Conservation (phyloP, 1,140 invertebrate genomes). For the Drosophila navojoa region DNA sequence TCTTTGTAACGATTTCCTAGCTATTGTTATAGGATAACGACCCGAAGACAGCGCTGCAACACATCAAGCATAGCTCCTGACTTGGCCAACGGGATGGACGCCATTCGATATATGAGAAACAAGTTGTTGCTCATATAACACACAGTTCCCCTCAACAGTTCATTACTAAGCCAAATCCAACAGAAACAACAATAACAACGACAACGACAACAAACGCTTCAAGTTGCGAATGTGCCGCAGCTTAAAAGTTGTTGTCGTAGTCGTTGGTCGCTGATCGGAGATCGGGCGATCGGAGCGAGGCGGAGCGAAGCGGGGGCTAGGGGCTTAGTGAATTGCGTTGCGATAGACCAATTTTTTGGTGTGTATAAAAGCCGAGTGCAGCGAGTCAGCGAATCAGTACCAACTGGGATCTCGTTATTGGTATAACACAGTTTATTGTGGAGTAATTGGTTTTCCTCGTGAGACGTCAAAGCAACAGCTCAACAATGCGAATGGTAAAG, state of each 20-base stretch:
- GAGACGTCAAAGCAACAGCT: slow-evolving; percentile 80
- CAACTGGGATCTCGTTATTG: slow-evolving; percentile 83
- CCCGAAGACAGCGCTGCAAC: slow-evolving; percentile 63
- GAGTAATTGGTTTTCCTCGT: slow-evolving; percentile 77
- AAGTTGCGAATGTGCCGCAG: slow-evolving; percentile 71
- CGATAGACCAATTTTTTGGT: slow-evolving; percentile 78
- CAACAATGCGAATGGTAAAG: slow-evolving; percentile 84
- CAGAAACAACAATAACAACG: slow-evolving; percentile 20
- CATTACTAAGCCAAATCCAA: slow-evolving; percentile 74
- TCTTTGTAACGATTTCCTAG: slow-evolving; percentile 68
- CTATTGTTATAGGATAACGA: slow-evolving; percentile 79
- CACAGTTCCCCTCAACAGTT: slow-evolving; percentile 69
- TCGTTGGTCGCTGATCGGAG: slow-evolving; percentile 5
- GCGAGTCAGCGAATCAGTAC: slow-evolving; percentile 78
- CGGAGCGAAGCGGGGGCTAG: not conserved
- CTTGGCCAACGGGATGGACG: slow-evolving; percentile 26
- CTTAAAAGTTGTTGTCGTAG: slow-evolving; percentile 19
- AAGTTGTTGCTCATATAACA: slow-evolving; percentile 80
- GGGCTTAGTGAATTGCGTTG: slow-evolving; percentile 52
- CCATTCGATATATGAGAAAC: slow-evolving; percentile 49
- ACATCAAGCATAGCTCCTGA: slow-evolving; percentile 40
- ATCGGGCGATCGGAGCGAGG: not conserved
- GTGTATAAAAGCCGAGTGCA: slow-evolving; percentile 76
- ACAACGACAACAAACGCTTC: slow-evolving; percentile 34
- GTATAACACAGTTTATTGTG: slow-evolving; percentile 74